Evolutionary conservation across 1,140 invertebrate genomes (phyloP).

Genomic region (Drosophila busckii): DNA sequence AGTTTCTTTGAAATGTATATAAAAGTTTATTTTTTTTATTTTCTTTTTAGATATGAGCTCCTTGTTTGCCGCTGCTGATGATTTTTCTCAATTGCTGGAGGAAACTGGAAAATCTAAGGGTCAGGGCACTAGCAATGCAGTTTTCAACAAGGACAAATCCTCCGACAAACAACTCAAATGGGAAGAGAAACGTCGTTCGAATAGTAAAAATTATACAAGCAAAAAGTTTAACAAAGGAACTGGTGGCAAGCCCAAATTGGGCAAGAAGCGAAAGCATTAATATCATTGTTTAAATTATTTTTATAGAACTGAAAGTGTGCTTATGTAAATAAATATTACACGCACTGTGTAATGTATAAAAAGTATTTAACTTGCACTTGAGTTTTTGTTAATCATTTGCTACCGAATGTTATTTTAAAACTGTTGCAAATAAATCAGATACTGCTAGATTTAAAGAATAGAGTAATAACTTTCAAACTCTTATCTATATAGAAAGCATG

Average conservation of each 20-base stretch:
- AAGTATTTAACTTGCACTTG: too few relatives aligned
- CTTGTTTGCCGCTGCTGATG: conserved; percentile 86
- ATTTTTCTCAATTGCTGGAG: conserved; percentile 86
- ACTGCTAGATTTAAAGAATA: too few relatives aligned
- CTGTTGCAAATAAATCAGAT: too few relatives aligned
- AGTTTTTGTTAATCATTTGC: too few relatives aligned
- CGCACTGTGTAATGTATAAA: too few relatives aligned
- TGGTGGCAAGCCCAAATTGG: conserved; percentile 15
- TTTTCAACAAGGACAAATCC: conserved; percentile 84
- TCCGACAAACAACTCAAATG: conserved; percentile 84
- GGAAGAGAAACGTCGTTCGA: conserved; percentile 81
- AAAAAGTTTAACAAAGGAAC: conserved; percentile 35
- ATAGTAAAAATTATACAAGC: conserved; percentile 59
- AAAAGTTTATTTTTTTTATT: not conserved
- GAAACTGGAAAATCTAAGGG: conserved; percentile 83
- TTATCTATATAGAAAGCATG: too few relatives aligned
- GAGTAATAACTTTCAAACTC: too few relatives aligned
- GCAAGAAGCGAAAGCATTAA: conserved; percentile 62
- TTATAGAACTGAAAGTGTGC: conserved; percentile 2
- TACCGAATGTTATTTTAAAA: conserved; percentile 2
- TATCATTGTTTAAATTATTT: too few relatives aligned
- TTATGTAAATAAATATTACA: conserved; percentile 29
- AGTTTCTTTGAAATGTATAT: not conserved
- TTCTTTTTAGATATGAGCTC: conserved; percentile 79
- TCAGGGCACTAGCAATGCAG: conserved; percentile 82